Base-by-base conservation (phyloP, 2,113 vertebrate genomes). In the Barbus barbus region DNA sequence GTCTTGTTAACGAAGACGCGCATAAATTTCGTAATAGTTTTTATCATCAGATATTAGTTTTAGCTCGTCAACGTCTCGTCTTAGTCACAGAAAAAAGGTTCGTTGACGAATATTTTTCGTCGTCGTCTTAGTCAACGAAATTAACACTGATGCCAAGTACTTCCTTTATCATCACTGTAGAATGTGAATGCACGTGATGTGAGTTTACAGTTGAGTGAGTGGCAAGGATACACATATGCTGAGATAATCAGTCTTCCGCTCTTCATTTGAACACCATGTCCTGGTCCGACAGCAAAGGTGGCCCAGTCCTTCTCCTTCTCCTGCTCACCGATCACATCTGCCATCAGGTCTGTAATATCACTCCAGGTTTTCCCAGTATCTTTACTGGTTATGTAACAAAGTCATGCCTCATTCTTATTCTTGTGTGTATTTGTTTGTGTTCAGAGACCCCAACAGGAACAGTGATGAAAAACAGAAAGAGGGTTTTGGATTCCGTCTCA, bases 381-480 rank as follows among this genome's bases (percentile, higher is more conserved):
- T 0, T 3, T 2, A 4, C 95, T 96, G 84, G 90, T 91, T 83
- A 95, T 89, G 0, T 91, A 95, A 91, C 95, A 95, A 46, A 96
- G 93, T 13, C 93, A 94, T 1, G 94, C 94, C 1, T 93, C 90
- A 0, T 95, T 96, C 41, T 89, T 90, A n/a, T 94, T 94, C 0
- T 93, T 91, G 38, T 91, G 67, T 0, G n/a, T n/a, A 96, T 94
- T 91, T 96, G 96, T 28, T 92, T 88, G 0, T 91, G 83, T 87
- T 96, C 95, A 0, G 94, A 89, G 0, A 93, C 93, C 74, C 86
- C 92, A 6, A 16, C 26, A 1, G 24, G 72, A 51, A 96, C 94
- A 5, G 93, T 94, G 91, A 94, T 94, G 90, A 95, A 96, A 91
- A 96, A 96, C 3, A 96, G 93, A 86, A 94, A 94, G 1, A 96